These are phyloP conservation scores for Agrotis segetum DNA, from an alignment of 2,888 invertebrate species.

Conservation along the genomic window DNA sequence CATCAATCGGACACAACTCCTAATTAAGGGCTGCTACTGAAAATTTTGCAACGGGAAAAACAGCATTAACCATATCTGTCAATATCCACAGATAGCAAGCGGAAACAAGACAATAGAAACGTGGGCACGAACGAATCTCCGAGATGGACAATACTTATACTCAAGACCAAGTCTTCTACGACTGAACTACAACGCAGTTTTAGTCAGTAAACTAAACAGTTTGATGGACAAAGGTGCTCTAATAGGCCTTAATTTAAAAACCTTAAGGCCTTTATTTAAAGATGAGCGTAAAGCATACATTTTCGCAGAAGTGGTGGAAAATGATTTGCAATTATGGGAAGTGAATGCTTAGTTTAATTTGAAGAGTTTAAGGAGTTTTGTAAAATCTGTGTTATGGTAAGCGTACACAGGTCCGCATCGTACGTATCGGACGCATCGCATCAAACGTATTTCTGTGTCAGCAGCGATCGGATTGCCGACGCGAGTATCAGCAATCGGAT, in stretches of 20 bases:
- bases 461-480: too few relatives aligned
- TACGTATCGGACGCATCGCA: too few relatives aligned
- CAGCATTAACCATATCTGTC: neutral
- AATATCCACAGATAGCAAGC: constrained; percentile 91
- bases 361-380: neutral
- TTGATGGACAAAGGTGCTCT: constrained; percentile 95
- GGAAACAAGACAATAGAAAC: constrained; percentile 94
- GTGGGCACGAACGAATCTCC: constrained; percentile 93
- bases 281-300: constrained; percentile 93
- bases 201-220: constrained; percentile 93
- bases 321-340: constrained; percentile 96
- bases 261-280: constrained; percentile 94
- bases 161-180: constrained; percentile 95
- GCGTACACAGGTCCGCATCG: too few relatives aligned
- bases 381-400: constrained; percentile 1
- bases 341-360: constrained; percentile 75
- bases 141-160: constrained; percentile 94
- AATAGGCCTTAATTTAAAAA: constrained; percentile 94
- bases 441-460: too few relatives aligned
- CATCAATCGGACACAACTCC: too few relatives aligned
- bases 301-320: constrained; percentile 96
- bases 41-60: neutral
- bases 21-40: too few relatives aligned
- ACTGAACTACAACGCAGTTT: constrained; percentile 93
- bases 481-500: too few relatives aligned